Evolutionary conservation across 2,888 invertebrate species (phyloP).

Genomic region (Drosophila incognita): DNA sequence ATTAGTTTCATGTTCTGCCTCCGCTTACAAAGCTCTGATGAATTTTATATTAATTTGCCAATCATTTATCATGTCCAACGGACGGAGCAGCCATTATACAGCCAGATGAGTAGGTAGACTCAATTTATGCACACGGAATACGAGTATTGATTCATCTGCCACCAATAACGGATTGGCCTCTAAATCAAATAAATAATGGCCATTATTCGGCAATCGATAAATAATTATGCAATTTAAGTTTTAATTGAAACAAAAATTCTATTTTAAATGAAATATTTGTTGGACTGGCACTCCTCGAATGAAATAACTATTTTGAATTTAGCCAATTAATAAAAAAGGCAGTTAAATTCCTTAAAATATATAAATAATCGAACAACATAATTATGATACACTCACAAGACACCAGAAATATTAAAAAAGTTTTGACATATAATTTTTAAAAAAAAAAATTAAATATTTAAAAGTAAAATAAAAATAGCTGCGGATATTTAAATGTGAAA

Average conservation of each 20-base stretch:
- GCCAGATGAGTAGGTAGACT: not conserved
- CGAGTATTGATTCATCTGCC: not conserved
- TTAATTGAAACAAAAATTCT: not conserved
- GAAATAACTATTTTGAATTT: not conserved
- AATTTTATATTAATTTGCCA: constrained; percentile 73
- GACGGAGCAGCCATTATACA: not conserved
- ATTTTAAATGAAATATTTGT: not conserved
- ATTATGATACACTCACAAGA: not conserved
- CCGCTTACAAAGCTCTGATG: constrained; percentile 38
- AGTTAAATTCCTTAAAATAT: not conserved
- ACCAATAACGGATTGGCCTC: not conserved
- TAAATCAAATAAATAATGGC: not conserved
- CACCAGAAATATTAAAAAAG: not conserved
- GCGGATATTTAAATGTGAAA: not conserved
- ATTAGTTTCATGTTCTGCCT: constrained; percentile 67
- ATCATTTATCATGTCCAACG: constrained; percentile 64
- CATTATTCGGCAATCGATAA: not conserved
- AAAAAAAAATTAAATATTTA: not conserved
- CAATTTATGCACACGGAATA: not conserved
- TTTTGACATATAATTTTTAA: not conserved
- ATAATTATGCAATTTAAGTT: not conserved
- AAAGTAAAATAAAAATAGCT: not conserved
- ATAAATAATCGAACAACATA: not conserved
- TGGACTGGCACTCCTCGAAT: not conserved
- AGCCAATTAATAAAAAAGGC: not conserved